Evolutionary conservation across 2,113 vertebrate genomes (phyloP).

Genomic region (Mobula birostris): DNA sequence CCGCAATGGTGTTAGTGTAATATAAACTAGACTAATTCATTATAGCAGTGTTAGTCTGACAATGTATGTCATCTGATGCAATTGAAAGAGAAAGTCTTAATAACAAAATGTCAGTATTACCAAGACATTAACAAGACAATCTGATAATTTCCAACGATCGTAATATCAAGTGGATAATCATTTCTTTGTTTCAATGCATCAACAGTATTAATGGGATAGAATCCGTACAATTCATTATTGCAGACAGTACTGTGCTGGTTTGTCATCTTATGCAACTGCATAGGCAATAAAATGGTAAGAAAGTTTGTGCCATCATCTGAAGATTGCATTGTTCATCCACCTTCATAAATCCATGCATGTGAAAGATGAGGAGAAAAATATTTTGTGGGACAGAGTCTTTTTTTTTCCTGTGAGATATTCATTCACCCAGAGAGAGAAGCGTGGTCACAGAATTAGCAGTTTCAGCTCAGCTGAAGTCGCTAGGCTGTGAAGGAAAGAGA

Average conservation of each 20-base stretch:
- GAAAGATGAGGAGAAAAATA: constrained; percentile 84
- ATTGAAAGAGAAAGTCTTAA: constrained; percentile 37
- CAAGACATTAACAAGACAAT: constrained; percentile 37
- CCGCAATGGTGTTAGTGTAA: constrained; percentile 15
- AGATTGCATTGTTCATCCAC: constrained; percentile 74
- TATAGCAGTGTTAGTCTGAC: not conserved
- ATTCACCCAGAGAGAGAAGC: constrained; percentile 99
- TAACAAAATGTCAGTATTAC: constrained; percentile 35
- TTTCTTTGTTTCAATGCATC: constrained; percentile 38
- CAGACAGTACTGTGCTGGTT: constrained; percentile 31
- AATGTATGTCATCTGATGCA: constrained; percentile 35
- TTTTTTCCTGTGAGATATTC: constrained; percentile 99
- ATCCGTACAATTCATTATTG: constrained; percentile 23
- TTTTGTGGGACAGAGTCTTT: constrained; percentile 72
- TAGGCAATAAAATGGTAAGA: constrained; percentile 48
- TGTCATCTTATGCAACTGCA: constrained; percentile 47
- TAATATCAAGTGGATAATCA: constrained; percentile 37
- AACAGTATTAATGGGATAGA: constrained; percentile 37
- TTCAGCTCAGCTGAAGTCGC: constrained; percentile 99
- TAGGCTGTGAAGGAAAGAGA: constrained; percentile 99
- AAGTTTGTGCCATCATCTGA: constrained; percentile 64
- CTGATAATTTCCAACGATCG: constrained; percentile 33
- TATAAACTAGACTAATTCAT: constrained; percentile 24
- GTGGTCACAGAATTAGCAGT: constrained; percentile 99
- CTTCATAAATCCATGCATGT: constrained; percentile 82